Base-by-base conservation (phyloP, 2,797 vertebrate species). In the Ispidina picta region DNA sequence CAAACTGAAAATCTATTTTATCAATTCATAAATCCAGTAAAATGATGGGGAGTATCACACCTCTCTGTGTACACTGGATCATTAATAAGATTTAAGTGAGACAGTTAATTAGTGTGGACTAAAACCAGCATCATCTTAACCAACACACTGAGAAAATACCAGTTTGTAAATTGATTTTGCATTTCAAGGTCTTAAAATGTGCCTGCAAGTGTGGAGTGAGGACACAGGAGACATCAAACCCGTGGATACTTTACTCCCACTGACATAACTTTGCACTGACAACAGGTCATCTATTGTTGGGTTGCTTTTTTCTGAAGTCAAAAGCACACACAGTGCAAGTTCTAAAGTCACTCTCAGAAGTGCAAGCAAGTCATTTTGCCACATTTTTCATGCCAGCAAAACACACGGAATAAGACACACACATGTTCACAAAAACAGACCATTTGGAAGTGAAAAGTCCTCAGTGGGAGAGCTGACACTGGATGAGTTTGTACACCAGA, bases 151-250 rank as follows among this genome's bases (percentile, higher is more conserved):
- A 59, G 75, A 70, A 83, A 76, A 26, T 8, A 78, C 4, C 15
- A 60, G 11, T 51, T 88, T 88, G 44, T 16, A 85, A 63, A n/a
- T 60, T 51, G 19, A 78, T 65, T 83, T 58, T 75, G 33, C 29
- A 70, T 73, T 78, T 66, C 16, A 41, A 81, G 13, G 64, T 69
- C 43, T 72, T 78, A 78, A 88, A 83, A 83, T 22, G 15, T 55
- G 26, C 23, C 48, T 51, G 59, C 7, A 51, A 43, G 20, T 1
- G 4, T 25, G 23, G 51, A 62, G 12, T 23, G n/a, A 62, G 26
- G 37, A 86, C 26, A 37, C 15, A 49, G 14, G 15, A 90, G 23
- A 62, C 35, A 75, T 23, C 43, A 81, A 13, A 69, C 12, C 35
- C 70, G 5, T 59, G 13, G 25, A 44, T 44, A 51, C 9, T 69